These are phyloP conservation scores for Geotrupes spiniger DNA, from an alignment of 2,888 invertebrate species.

Conservation along the genomic window DNA sequence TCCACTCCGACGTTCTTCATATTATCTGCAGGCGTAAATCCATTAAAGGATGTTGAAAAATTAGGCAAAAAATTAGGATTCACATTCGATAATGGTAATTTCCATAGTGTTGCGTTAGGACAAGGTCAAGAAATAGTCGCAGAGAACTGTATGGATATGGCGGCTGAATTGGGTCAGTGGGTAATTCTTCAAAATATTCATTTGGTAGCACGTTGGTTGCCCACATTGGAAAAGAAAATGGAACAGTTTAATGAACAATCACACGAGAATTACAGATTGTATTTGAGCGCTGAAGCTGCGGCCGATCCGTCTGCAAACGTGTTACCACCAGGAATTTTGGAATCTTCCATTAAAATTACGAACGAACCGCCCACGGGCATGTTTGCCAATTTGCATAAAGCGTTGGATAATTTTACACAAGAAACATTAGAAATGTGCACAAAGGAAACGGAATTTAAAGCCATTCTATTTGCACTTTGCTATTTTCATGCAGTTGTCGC, in stretches of 20 bases:
- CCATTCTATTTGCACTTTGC: constrained; percentile 82
- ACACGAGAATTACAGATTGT: constrained; percentile 66
- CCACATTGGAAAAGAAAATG: constrained; percentile 85
- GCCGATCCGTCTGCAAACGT: constrained; percentile 63
- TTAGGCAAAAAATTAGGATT: constrained; percentile 79
- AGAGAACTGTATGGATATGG: constrained; percentile 78
- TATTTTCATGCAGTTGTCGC: constrained; percentile 95
- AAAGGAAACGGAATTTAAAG: constrained; percentile 91
- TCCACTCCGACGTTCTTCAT: constrained; percentile 92
- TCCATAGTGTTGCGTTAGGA: constrained; percentile 90
- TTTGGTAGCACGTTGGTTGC: constrained; percentile 86
- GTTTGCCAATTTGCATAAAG: constrained; percentile 91
- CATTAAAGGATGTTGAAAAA: constrained; percentile 87
- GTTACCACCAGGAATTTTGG: constrained; percentile 83
- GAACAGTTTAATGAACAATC: constrained; percentile 74
- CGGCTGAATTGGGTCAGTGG: constrained; percentile 81
- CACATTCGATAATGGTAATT: constrained; percentile 74
- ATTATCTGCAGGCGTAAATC: constrained; percentile 91
- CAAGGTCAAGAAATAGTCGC: constrained; percentile 94
- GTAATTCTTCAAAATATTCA: constrained; percentile 93
- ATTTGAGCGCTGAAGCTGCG: constrained; percentile 86
- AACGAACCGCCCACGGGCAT: constrained; percentile 96
- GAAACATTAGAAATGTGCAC: constrained; percentile 90
- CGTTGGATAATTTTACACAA: constrained; percentile 88
- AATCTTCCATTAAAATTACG: constrained; percentile 92